Percentiles rank a stretch among this genome's conserved stretches.
These are phyloP conservation scores for Trididemnum nubilum DNA, from an alignment of 23 tunicate genomes.

Conservation along the genomic window DNA sequence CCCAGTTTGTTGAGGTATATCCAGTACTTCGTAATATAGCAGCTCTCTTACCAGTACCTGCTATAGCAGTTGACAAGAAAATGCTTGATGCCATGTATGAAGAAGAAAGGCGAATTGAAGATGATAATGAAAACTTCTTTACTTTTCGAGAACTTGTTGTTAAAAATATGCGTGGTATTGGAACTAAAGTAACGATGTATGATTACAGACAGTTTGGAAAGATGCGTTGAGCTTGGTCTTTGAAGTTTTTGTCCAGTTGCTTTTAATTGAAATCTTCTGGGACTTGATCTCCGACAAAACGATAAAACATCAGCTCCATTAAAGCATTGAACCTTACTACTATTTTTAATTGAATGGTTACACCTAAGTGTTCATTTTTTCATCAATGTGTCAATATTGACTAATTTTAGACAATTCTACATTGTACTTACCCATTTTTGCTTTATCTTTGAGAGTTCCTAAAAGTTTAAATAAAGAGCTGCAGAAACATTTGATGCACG, in stretches of 20 bases:
- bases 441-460: too few species aligned
- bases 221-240: constrained; percentile 42
- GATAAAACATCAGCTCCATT: too few species aligned
- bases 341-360: too few species aligned
- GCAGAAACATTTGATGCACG: too few species aligned
- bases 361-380: too few species aligned
- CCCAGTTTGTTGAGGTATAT: constrained; percentile 66
- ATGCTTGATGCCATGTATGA: constrained; percentile 84
- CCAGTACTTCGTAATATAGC: constrained; percentile 49
- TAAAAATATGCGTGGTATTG: constrained; percentile 87
- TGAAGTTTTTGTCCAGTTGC: background rate
- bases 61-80: constrained; percentile 60
- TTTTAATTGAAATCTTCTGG: too few species aligned
- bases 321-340: too few species aligned
- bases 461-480: too few species aligned
- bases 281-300: too few species aligned
- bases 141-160: constrained; percentile 89
- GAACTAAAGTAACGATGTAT: constrained; percentile 48
- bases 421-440: too few species aligned
- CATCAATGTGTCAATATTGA: too few species aligned
- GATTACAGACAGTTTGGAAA: constrained; percentile 80
- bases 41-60: constrained; percentile 52
- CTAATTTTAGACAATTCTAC: too few species aligned
- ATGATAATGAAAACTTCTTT: constrained; percentile 95
- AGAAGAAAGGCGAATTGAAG: constrained; percentile 84